Conservation (phyloP, 2,888 invertebrate species). For the Bimastos eiseni region DNA sequence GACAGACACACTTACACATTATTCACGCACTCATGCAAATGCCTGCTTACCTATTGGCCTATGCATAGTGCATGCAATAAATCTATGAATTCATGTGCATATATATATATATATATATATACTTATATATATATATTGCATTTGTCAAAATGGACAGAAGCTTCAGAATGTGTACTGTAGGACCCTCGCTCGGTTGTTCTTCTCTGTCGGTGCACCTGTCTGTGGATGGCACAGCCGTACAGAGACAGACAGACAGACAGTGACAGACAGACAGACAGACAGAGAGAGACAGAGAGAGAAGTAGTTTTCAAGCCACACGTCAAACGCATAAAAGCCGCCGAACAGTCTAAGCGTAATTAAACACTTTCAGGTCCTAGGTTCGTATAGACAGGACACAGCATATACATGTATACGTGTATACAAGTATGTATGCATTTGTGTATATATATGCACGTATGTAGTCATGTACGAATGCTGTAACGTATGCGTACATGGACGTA, state of each 20-base stretch:
- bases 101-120: neutral
- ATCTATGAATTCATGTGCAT: too few species aligned
- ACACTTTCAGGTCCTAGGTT: neutral
- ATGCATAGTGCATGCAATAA: too few species aligned
- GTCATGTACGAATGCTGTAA: too few species aligned
- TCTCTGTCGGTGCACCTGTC: neutral
- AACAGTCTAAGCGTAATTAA: neutral
- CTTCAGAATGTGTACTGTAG: slow-evolving; percentile 1
- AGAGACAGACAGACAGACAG: too few species aligned
- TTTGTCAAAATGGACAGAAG: neutral
- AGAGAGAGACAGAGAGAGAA: neutral
- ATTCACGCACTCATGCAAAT: too few species aligned
- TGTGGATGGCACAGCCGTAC: neutral
- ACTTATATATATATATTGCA: neutral
- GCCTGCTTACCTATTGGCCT: too few species aligned
- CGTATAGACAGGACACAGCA: neutral
- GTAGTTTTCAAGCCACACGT: neutral
- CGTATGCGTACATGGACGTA: too few species aligned
- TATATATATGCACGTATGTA: too few species aligned
- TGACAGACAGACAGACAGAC: too few species aligned
- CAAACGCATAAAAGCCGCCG: neutral
- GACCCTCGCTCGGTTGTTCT: neutral
- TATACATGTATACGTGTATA: neutral
- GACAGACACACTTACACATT: too few species aligned
- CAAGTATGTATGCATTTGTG: neutral